Evolutionary conservation across 1,140 invertebrate genomes (phyloP), one percentile per base, ranked within the genome.

Genomic region (Helicoverpa armigera): DNA sequence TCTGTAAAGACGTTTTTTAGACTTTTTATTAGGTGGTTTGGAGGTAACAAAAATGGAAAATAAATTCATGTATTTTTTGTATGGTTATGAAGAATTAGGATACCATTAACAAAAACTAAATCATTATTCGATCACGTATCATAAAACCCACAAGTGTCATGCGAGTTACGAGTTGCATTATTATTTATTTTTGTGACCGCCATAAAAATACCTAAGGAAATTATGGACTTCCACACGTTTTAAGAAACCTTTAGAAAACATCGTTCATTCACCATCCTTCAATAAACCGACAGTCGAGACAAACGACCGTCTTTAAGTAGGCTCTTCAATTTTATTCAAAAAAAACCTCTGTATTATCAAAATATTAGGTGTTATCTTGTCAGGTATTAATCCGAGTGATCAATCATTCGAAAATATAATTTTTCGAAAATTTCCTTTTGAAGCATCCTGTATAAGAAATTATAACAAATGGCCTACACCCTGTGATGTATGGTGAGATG

Each of bases 381-480:
- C 77, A 69, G 13, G 16, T 50, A 50, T 14, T 79, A 69, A 60
- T 43, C 16, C 14, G 2, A 63, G 58, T 51, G 50, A 80, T 74
- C 56, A 63, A 65, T 80, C 78, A 61, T 18, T 53, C 29, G 13
- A 48, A 13, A 60, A 61, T 48, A 79, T 60, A 58, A 56, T 50
- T 53, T 77, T 77, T 13, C 4, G 7, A 63, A 29, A 63, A 35
- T 63, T 43, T 63, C 61, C 29, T 43, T 43, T n/a, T 35, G 14
- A 43, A 74, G 53, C 61, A 67, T 3, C 80, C 65, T 82, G 63
- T 84, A 81, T 63, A 16, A 67, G 69, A 81, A 75, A 84, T 84
- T 87, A 87, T 84, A 87, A 83, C 79, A 85, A 87, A 87, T 82
- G 65, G 69, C 74, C 73, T 69, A 82, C 83, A 79, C 72, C 54